Base-by-base conservation (phyloP, 2,797 vertebrate species). In the Sebastes kiyomatsui region DNA sequence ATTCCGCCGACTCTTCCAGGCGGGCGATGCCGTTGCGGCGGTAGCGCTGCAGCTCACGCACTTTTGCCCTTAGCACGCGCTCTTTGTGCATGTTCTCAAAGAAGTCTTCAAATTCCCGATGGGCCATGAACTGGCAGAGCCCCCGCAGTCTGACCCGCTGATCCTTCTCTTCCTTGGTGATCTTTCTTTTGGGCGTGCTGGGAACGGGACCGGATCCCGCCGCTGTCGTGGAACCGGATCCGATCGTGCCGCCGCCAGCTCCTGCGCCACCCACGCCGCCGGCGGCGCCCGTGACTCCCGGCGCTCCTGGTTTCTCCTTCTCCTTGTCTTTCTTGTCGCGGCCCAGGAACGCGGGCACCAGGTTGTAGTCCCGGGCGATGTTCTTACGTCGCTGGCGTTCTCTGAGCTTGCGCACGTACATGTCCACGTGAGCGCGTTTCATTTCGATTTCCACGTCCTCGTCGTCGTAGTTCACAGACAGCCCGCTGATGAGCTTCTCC, bases 41-140 rank as follows among this genome's bases (percentile, higher is more conserved):
- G 71, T 98, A 99, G 6, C 99, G 94, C 89, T 99, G 99, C 83
- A 99, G 96, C 87, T 99, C 98, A 0, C 99, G 95, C 64, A 99
- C 98, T 87, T 99, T 99, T 2, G 97, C 96, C 18, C 98, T 94
- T 16, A 99, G 95, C 80, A 96, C 58, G 6, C 97, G 97, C 85
- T 99, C 99, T 75, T 98, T 99, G 83, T 99, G 97, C 95, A 98
- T 97, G 91, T 97, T 99, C 90, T 99, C 98, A 1, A 99, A 99
- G 79, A 99, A 97, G 70, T 99, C 99, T 32, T 99, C 99, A 1
- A 98, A 96, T 88, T 99, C 98, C 49, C 97, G 96, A 65, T 96
- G 97, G 1, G 97, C 98, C 99, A 99, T 97, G 87, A 99, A 99
- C 96, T 99, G 99, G 78, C 98, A 99, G 16, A 99, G 95, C 0